Conservation (phyloP, 2,113 vertebrate species). For the Enhydra lutris region DNA sequence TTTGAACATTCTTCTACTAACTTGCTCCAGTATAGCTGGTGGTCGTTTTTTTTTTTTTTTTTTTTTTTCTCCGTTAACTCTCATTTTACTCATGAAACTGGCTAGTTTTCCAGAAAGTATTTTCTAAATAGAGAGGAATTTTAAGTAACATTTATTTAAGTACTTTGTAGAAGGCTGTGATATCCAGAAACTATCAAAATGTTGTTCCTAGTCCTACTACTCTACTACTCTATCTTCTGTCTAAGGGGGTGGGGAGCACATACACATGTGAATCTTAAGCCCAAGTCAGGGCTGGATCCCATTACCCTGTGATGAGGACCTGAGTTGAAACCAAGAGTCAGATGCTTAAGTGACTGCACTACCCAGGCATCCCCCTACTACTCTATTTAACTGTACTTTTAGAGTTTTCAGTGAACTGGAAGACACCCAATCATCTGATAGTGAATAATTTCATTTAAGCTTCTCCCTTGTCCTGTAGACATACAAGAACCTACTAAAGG, state of each 20-base stretch:
- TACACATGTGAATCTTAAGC: background rate
- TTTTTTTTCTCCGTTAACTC: background rate
- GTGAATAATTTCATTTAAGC: background rate
- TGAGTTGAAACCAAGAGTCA: background rate
- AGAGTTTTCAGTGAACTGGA: background rate
- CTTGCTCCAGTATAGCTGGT: background rate
- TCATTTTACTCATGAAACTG: background rate
- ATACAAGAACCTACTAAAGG: background rate
- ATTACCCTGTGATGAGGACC: background rate
- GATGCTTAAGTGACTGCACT: background rate
- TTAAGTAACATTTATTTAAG: slow-evolving; percentile 18
- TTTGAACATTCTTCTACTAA: background rate
- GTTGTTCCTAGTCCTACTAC: background rate
- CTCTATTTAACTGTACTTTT: background rate
- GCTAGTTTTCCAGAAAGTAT: background rate
- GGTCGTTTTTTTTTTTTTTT: background rate
- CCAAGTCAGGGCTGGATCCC: background rate
- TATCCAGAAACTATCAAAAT: background rate
- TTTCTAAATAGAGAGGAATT: background rate
- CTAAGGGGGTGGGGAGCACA: background rate
- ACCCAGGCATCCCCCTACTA: background rate
- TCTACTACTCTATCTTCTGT: background rate
- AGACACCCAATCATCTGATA: background rate
- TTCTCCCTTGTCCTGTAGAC: background rate
- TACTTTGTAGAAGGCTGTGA: background rate